Evolutionary conservation across 2,113 vertebrate genomes (phyloP), one percentile per base, ranked within the genome.

Genomic region (Tupaia tana): DNA sequence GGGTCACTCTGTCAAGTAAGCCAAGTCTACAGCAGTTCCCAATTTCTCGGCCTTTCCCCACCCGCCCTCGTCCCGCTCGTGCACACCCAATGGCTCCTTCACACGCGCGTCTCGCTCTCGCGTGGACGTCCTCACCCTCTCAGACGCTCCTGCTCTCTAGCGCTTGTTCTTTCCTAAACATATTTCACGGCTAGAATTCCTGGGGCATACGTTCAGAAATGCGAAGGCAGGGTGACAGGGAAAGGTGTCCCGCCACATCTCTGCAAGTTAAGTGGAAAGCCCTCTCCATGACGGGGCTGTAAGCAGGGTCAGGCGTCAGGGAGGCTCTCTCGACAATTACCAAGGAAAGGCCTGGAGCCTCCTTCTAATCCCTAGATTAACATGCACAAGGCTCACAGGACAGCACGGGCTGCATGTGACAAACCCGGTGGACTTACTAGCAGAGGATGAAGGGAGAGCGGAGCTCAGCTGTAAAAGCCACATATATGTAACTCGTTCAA

Each of bases 31-130:
- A n/a, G 73, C 25, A 29, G 7, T 52, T 91, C 31, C 78, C 43
- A 34, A 7, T 16, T 2, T 0, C 31, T 3, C 1, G 2, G 1
- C 2, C n/a, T n/a, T 20, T 6, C 0, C 2, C 2, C 6, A 3
- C 5, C 9, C 8, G 15, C 13, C 9, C 22, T 6, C 19, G 7
- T 2, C 5, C 13, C n/a, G 59, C 58, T 34, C 25, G 3, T 25
- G 43, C 0, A 66, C 7, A 8, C 1, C 18, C 4, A 1, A 22
- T 25, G 58, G 31, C 19, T 11, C 84, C 1, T 63, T 56, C 29
- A 79, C 9, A 15, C 71, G 24, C 1, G 12, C 31, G 29, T 20
- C 43, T 15, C 18, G 5, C 8, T 87, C 71, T 84, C 34, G 14
- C 0, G 6, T 43, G 19, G 16, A 52, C 11, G 9, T 4, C 25